phyloP scores from a whole-genome alignment of 1,140 invertebrate genomes.

The Calephelis virginiensis region DNA sequence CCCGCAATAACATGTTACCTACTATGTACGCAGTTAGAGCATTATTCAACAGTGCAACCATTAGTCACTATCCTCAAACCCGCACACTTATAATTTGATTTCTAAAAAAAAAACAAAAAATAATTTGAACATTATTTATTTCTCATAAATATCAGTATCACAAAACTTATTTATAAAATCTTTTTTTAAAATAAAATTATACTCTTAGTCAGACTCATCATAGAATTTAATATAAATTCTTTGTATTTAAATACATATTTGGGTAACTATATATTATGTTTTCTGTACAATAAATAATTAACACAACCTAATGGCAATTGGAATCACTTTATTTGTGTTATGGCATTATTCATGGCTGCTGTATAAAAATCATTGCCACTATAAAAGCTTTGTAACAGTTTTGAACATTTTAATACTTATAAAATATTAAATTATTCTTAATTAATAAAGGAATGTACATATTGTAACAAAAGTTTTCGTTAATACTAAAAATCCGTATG shows the following conservation, averaged over 20 bases:
- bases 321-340: constrained; percentile 47
- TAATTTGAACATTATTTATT: constrained; percentile 45
- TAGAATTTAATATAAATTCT: constrained; percentile 74
- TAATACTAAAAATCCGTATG: not conserved
- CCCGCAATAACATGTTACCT: too few species aligned
- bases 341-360: constrained; percentile 48
- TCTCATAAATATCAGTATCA: constrained; percentile 71
- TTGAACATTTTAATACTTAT: too few species aligned
- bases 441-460: constrained; percentile 36
- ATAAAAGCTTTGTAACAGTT: not conserved
- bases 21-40: too few species aligned
- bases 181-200: constrained; percentile 57
- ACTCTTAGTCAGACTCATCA: constrained; percentile 69
- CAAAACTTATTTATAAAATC: constrained; percentile 37
- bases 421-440: constrained; percentile 1
- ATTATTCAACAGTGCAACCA: too few species aligned
- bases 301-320: constrained; percentile 71
- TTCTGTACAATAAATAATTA: constrained; percentile 57
- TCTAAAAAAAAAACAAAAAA: not conserved
- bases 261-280: constrained; percentile 61
- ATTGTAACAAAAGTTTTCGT: constrained; percentile 38
- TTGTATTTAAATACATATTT: constrained; percentile 58
- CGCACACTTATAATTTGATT: too few species aligned
- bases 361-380: constrained; percentile 17
- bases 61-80: too few species aligned